phyloP scores from a whole-genome alignment of 1,140 invertebrate species.

The Macrosteles quadrilineatus region DNA sequence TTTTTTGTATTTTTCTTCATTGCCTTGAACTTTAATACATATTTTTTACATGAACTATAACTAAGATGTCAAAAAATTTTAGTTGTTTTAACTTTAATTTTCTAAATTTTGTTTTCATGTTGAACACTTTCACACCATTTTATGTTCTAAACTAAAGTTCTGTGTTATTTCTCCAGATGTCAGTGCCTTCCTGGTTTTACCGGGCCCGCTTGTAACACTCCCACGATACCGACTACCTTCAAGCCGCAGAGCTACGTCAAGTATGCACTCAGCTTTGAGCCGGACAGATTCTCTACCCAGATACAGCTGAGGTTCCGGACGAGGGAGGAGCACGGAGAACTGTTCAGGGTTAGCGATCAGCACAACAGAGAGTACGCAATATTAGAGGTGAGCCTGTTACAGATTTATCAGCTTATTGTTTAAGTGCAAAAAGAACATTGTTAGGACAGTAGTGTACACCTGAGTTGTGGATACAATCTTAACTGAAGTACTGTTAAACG shows the following conservation, averaged over 20 bases:
- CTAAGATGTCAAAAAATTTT: too few species aligned
- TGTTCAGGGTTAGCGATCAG: constrained; percentile 91
- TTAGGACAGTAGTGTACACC: too few species aligned
- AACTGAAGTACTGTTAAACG: too few species aligned
- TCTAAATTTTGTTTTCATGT: too few species aligned
- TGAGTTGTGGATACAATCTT: too few species aligned
- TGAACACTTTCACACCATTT: too few species aligned
- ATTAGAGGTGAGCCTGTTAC: constrained; percentile 77
- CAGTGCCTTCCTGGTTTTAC: constrained; percentile 92
- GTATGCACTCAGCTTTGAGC: constrained; percentile 92
- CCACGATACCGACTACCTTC: constrained; percentile 86
- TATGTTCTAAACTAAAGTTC: too few species aligned
- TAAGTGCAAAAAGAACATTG: too few species aligned
- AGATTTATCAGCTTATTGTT: neutral
- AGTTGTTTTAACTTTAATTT: too few species aligned
- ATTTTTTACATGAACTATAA: too few species aligned
- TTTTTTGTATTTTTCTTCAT: too few species aligned
- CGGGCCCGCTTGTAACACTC: constrained; percentile 80
- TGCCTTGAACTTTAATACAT: too few species aligned
- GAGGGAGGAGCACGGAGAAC: constrained; percentile 86
- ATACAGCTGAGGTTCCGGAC: constrained; percentile 92
- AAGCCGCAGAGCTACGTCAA: constrained; percentile 92
- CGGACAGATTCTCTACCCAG: constrained; percentile 87
- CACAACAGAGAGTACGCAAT: constrained; percentile 95
- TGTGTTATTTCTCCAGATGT: constrained; percentile 58